Evolutionary conservation across 2,888 invertebrate species (phyloP), one percentile per base, ranked within the genome.

Genomic region (Pollenia labialis): DNA sequence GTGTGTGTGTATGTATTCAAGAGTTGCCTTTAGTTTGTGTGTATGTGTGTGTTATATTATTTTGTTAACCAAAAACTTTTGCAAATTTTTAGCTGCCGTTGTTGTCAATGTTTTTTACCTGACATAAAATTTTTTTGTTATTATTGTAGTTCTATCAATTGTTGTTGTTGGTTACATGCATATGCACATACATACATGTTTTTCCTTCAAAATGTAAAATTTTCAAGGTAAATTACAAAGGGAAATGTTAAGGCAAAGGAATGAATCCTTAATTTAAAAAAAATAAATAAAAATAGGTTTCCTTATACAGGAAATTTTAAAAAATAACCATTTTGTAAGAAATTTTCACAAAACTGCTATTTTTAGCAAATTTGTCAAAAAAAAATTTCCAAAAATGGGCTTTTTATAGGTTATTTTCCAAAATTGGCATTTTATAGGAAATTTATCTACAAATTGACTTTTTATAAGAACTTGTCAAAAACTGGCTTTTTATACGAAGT

Each of bases 31-130:
- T 0, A 14, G 0, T 14, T 69, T 69, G 0, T 3, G 52, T 54
- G 23, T 32, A 6, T 46, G 46, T 64, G 7, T 60, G 11, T 68
- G 68, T 4, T 14, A 16, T 44, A 40, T 60, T 83, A 48, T 77
- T 64, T 77, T 83, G 60, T 82, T 18, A 82, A 75, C 58, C 46
- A 32, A 82, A 81, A 81, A 75, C 52, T 83, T 83, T 76, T 42
- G 32, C 56, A 48, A 71, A 48, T 50, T 86, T 32, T 42, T 79
- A 79, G 52, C 64, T 75, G 52, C 64, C 74, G 62, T 76, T 81
- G 71, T 71, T 80, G 74, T 60, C 72, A 72, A 76, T 77, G 74
- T 66, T 69, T 44, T 69, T 23, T 50, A 69, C 12, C 32, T 80
- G 42, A 23, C 46, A 44, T 54, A 62, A 62, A 72, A 23, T 62